Base-by-base conservation (phyloP, 2,113 vertebrate species). In the Dromiciops gliroides region DNA sequence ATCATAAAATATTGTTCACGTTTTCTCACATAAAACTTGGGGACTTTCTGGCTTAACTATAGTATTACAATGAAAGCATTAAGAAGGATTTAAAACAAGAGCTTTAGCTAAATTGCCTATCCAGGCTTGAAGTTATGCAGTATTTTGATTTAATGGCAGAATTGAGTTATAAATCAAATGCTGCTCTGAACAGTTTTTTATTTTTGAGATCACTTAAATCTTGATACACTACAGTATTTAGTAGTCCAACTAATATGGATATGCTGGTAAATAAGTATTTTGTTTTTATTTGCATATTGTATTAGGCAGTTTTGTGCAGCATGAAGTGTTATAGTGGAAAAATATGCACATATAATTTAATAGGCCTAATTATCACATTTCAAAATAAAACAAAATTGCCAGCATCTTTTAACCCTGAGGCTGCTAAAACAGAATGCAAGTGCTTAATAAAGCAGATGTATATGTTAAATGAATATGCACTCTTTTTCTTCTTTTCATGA, bases 231-330 rank as follows among this genome's bases (percentile, higher is more conserved):
- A 90, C 26, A 94, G n/a, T 91, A 94, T 96, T 97, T 96, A 92
- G 14, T 91, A 94, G 75, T 60, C 95, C 51, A 95, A 92, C 75
- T 89, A 96, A 51, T 67, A 51, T 48, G 48, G 88, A 49, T 89
- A 91, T 90, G 51, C 9, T 92, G 60, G 94, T 92, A 97, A 94
- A 92, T 48, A 83, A 96, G n/a, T 44, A 94, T 51, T 96, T 95
- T 95, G 49, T 53, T 75, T 97, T 95, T 95, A 95, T 97, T 96
- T 97, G 92, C 89, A 48, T 95, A 94, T 91, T 5, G 26, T 90
- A 95, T 89, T 90, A 95, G 75, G 89, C 92, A 95, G 47, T 96
- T 95, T 95, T 47, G 47, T 96, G 67, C 19, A 94, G 24, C 37
- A 90, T 50, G 94, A 96, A 92, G 90, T n/a, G 89, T 96, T 97